phyloP scores from a whole-genome alignment of 1,140 invertebrate genomes.

The Aphelinus certus region DNA sequence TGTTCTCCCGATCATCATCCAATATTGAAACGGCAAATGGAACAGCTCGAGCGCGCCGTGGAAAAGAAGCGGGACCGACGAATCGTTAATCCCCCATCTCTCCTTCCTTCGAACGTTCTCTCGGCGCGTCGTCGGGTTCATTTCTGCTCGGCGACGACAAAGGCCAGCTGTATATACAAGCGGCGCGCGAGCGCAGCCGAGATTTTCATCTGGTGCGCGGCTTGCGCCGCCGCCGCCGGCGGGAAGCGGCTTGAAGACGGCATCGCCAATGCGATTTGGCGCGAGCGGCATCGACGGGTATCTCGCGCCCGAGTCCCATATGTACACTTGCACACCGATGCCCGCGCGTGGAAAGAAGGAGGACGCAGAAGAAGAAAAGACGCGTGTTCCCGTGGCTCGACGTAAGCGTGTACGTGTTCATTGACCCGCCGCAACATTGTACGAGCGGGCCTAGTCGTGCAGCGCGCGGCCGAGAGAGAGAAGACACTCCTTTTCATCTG shows the following conservation, averaged over 20 bases:
- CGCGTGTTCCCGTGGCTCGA: neutral
- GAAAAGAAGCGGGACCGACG: neutral
- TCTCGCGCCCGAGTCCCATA: neutral
- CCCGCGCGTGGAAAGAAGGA: no score
- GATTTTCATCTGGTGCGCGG: conserved; percentile 15
- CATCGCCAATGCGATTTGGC: conserved; percentile 17
- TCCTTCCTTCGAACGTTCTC: no score
- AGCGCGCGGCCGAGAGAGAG: neutral
- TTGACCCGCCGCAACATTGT: conserved; percentile 21
- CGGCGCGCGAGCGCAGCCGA: neutral
- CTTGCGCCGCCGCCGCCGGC: neutral
- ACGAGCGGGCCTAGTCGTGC: neutral
- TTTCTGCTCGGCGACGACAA: neutral
- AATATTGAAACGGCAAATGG: neutral
- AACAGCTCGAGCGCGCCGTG: neutral
- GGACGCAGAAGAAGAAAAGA: neutral
- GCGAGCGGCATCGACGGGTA: no score
- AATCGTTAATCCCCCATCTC: no score
- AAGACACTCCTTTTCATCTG: conserved; percentile 34
- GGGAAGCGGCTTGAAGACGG: conserved; percentile 6
- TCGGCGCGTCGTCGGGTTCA: no score
- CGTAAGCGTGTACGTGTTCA: conserved; percentile 1
- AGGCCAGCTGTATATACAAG: neutral
- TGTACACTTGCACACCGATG: no score
- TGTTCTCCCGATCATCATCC: neutral